These are phyloP conservation scores for Drosophila varians DNA, from an alignment of 1,140 invertebrate species.

Conservation along the genomic window DNA sequence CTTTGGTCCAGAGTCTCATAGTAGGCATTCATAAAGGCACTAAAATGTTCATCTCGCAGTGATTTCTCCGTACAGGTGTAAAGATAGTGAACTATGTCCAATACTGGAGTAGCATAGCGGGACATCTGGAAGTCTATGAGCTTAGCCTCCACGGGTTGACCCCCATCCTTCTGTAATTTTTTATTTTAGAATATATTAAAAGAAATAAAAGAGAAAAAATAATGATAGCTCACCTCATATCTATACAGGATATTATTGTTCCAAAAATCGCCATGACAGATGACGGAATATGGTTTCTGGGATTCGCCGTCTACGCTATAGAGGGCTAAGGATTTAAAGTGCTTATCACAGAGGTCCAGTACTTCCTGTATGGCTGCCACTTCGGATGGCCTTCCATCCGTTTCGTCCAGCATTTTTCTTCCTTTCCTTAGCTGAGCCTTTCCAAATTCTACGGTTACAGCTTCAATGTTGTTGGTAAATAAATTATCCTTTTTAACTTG, in stretches of 20 bases:
- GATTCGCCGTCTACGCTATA: slow-evolving; percentile 42
- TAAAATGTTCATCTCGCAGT: slow-evolving; percentile 83
- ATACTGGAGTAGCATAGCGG: slow-evolving; percentile 82
- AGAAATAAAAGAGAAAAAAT: too few species aligned
- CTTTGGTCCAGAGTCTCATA: slow-evolving; percentile 73
- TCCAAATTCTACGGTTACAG: slow-evolving; percentile 60
- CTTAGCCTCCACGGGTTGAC: slow-evolving; percentile 60
- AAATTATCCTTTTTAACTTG: slow-evolving; percentile 53
- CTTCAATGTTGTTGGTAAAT: slow-evolving; percentile 46
- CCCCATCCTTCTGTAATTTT: neutral
- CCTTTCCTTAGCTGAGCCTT: slow-evolving; percentile 48
- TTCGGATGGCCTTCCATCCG: neutral
- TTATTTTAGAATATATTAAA: neutral
- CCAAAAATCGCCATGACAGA: slow-evolving; percentile 73
- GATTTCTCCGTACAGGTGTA: slow-evolving; percentile 84
- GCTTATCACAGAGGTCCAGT: slow-evolving; percentile 35
- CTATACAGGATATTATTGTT: slow-evolving; percentile 68
- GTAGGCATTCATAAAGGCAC: slow-evolving; percentile 83
- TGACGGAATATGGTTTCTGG: slow-evolving; percentile 47
- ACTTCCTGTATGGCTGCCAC: slow-evolving; percentile 18
- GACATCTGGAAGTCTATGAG: slow-evolving; percentile 85
- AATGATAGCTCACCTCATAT: slow-evolving; percentile 46
- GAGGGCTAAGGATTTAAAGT: slow-evolving; percentile 49
- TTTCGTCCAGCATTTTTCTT: slow-evolving; percentile 23
- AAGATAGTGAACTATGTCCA: slow-evolving; percentile 84